A percentile compares a stretch with the other conserved stretches of the same genome.
phyloP scores from a whole-genome alignment of 1,140 invertebrate genomes.

The Protaetia brevitarsis region DNA sequence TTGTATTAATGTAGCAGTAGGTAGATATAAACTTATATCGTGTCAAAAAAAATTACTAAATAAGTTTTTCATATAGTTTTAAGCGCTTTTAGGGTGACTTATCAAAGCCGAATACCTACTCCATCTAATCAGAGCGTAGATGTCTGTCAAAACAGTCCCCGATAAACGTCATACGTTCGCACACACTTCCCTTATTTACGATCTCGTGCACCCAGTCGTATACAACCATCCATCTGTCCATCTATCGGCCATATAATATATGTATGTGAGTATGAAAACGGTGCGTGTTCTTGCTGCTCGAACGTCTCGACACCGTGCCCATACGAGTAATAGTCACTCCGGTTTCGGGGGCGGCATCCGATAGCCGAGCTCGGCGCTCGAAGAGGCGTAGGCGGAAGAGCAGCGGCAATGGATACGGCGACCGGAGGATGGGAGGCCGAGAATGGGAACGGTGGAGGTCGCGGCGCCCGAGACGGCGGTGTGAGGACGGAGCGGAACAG shows the following conservation, averaged over 20 bases:
- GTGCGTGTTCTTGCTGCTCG: background rate
- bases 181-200: slow-evolving; percentile 13
- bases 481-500: slow-evolving; percentile 22
- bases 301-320: background rate
- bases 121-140: background rate
- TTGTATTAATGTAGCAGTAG: too few species aligned
- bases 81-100: too few species aligned
- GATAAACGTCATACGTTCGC: slow-evolving; percentile 11
- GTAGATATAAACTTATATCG: too few species aligned
- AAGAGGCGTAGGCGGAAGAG: background rate
- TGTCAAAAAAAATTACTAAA: too few species aligned
- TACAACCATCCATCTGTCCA: slow-evolving; percentile 2
- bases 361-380: too few species aligned
- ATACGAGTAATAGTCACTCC: background rate
- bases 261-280: slow-evolving; percentile 11
- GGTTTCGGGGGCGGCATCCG: background rate
- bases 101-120: background rate
- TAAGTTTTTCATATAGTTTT: too few species aligned
- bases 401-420: slow-evolving; percentile 15
- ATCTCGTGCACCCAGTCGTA: background rate
- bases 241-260: slow-evolving; percentile 7
- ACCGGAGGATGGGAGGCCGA: slow-evolving; percentile 11
- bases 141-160: slow-evolving; percentile 1
- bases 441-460: background rate
- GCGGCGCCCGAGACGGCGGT: background rate